Evolutionary conservation across 2,888 invertebrate species (phyloP).

Genomic region (Andrena dorsata): DNA sequence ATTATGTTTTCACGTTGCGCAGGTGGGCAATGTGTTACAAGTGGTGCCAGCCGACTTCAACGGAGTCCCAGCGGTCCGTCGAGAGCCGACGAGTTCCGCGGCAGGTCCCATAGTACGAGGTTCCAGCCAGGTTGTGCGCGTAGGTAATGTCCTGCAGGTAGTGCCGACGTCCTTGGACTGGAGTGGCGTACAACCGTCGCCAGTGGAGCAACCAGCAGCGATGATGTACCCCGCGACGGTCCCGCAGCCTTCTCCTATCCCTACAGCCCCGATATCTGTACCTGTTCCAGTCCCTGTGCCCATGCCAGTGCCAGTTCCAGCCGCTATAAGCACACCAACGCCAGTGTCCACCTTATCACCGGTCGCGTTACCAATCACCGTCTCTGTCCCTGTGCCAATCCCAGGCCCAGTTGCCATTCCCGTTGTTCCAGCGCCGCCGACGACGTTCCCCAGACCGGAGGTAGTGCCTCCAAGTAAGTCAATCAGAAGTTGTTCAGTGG

Average conservation of each 20-base stretch:
- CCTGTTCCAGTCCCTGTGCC: slow-evolving; percentile 73
- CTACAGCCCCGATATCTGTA: slow-evolving; percentile 65
- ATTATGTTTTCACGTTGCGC: slow-evolving; percentile 75
- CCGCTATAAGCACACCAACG: slow-evolving; percentile 40
- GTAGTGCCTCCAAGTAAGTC: slow-evolving; percentile 57
- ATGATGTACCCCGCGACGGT: slow-evolving; percentile 63
- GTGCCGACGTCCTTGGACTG: slow-evolving; percentile 83
- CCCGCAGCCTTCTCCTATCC: slow-evolving; percentile 59
- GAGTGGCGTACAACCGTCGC: slow-evolving; percentile 65
- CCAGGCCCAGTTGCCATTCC: slow-evolving; percentile 67
- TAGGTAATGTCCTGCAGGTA: slow-evolving; percentile 83
- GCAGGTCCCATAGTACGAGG: slow-evolving; percentile 60
- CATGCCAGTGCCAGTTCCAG: slow-evolving; percentile 69
- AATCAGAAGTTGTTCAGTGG: not conserved
- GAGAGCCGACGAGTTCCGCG: slow-evolving; percentile 51
- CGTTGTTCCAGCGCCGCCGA: slow-evolving; percentile 17
- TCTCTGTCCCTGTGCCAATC: slow-evolving; percentile 72
- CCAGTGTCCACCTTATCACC: slow-evolving; percentile 63
- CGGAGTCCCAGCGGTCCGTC: slow-evolving; percentile 58
- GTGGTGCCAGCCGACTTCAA: slow-evolving; percentile 86
- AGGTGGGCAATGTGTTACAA: slow-evolving; percentile 88
- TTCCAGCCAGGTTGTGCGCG: slow-evolving; percentile 81
- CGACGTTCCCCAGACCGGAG: slow-evolving; percentile 59
- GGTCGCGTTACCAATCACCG: slow-evolving; percentile 66
- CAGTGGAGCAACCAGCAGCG: slow-evolving; percentile 58